Base-by-base conservation (phyloP, 1,140 invertebrate genomes). In the Neodiprion lecontei region DNA sequence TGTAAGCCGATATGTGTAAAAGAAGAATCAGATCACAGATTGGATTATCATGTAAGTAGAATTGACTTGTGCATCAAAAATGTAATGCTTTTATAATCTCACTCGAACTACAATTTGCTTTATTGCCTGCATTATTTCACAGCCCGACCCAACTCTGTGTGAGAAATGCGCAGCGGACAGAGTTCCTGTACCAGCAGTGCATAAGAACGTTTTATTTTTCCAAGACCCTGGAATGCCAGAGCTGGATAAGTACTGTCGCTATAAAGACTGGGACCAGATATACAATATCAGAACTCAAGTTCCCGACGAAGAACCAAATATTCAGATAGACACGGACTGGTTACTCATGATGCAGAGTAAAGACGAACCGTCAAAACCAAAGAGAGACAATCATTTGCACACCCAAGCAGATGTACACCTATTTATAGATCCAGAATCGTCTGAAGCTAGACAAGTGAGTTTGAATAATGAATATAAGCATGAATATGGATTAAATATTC, bases 21-120 rank as follows among this genome's bases (percentile, higher is more conserved):
- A 61, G 11, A 61, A 61, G 53, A 61, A 61, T 61, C 53, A 61
- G 53, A 61, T 61, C 53, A 61, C 53, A 61, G 53, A 61, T 61
- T 61, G n/a, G 53, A 61, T 17, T 40, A 40, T 40, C 28, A 40
- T 40, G 28, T 40, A 40, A 40, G 28, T 40, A 40, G 28, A 40
- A 40, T 40, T 61, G n/a, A 14, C 53, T 61, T 61, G 53, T 61
- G n/a, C 11, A 17, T 61, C n/a, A 17, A 61, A 61, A 17, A 9
- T 40, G 28, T 5, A 40, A 40, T 40, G 28, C 2, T 40, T 40
- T 40, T 40, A 40, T 40, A 40, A 40, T 40, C 28, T 40, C 5
- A 40, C 1, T 40, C 1, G 2, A 40, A 40, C 1, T 40, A 40
- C 28, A 40, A 0, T 40, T 40, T 40, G 28, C 28, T 40, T 1